A percentile compares a stretch with the other conserved stretches of the same genome.
These are phyloP conservation scores for Phacellophora camtschatica DNA, from an alignment of 30 jellyfish, hydroid and myxozoan species.

Conservation along the genomic window DNA sequence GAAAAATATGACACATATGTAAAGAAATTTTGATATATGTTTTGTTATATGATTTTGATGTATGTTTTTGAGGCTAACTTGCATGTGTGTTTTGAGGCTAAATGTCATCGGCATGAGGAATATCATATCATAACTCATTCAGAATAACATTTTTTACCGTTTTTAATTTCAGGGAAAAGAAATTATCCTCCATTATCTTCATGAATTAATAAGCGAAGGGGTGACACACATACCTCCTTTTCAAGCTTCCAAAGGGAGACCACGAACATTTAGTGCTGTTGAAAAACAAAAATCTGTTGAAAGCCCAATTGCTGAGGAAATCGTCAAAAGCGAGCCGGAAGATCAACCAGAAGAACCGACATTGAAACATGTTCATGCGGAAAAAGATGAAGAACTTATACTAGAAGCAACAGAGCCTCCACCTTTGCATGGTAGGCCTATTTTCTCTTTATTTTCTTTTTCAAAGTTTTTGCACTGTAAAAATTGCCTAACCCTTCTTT, in stretches of 20 bases:
- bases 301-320: conserved; percentile 54
- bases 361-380: conserved; percentile 15
- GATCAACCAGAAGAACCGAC: conserved; percentile 44
- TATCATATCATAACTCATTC: too few relatives aligned
- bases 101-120: too few relatives aligned
- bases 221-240: conserved; percentile 71
- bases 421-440: conserved; percentile 90
- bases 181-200: conserved; percentile 67
- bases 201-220: conserved; percentile 73
- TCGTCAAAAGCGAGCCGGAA: conserved; percentile 32
- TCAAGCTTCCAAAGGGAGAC: conserved; percentile 83
- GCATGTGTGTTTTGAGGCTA: too few relatives aligned
- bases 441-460: not conserved
- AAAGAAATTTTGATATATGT: too few relatives aligned
- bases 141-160: too few relatives aligned
- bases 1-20: too few relatives aligned
- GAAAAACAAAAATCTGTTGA: conserved; percentile 76
- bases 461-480: not conserved
- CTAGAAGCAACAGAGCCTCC: conserved; percentile 93
- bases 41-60: too few relatives aligned
- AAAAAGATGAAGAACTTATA: conserved; percentile 42
- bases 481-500: not conserved
- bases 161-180: conserved; percentile 82
- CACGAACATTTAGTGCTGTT: conserved; percentile 74
- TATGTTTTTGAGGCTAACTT: too few relatives aligned